Base-by-base conservation (phyloP, 2,888 invertebrate genomes). In the Stenichneumon culpator region DNA sequence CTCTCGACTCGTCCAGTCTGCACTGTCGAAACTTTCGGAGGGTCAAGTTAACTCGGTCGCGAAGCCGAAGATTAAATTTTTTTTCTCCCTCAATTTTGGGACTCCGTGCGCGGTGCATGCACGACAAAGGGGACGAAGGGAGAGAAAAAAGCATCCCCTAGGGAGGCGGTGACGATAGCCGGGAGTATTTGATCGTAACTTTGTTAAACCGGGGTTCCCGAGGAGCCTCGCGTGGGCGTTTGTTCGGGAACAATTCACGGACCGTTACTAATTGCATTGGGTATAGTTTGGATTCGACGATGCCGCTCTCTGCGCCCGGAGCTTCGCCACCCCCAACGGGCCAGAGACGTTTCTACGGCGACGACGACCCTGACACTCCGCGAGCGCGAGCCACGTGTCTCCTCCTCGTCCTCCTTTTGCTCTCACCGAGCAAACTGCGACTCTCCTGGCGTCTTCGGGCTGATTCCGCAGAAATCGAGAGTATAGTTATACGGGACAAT, bases 221-320 rank as follows among this genome's bases (percentile, higher is more conserved):
- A 52, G 50, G 6, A 25, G 36, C n/a, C 19, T 60, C 47, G 50
- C 36, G 75, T 32, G 74, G 74, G 36, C 50, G 75, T 65, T 75
- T 75, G 50, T 52, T 75, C 75, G 22, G 16, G 65, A 75, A 75
- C 75, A 75, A 67, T 28, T 75, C 75, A 50, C 47, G 44, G 36
- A 67, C 65, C 75, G 75, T 75, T 65, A 67, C 75, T 77, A 77
- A 77, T 77, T 77, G 75, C 67, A 22, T 77, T 67, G 67, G 67
- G 39, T 52, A 32, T 32, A 39, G 67, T 65, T 67, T 25, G 65
- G 36, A 67, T 77, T 77, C 75, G 67, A 67, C 52, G 75, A 77
- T 39, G 50, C 25, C 65, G 57, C 32, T 36, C 50, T 32, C 32
- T 7, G 28, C 36, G 11, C 14, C n/a, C 32, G 32, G 57, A n/a